Evolutionary conservation across 2,113 vertebrate genomes (phyloP), one percentile per base, ranked within the genome.

Genomic region (Prunella himalayana): DNA sequence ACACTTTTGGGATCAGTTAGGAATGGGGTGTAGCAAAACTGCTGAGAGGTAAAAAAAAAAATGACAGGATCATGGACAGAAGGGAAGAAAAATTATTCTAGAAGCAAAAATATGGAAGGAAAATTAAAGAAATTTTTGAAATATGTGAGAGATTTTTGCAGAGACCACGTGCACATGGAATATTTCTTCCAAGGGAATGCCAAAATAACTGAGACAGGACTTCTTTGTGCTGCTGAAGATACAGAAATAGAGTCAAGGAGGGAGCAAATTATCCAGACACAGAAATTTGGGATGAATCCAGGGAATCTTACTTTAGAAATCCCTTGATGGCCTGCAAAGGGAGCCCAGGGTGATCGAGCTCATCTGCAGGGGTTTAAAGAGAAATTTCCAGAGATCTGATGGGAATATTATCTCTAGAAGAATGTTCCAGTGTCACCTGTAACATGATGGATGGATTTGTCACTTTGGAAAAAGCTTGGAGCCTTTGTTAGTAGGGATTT

Each of bases 101-200:
- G 31, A 53, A 84, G 16, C 16, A 42, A 91, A 72, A 72, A 47
- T 7, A 10, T 2, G 1, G 5, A 65, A 37, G 24, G 10, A 1
- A 69, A 73, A 89, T 8, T 2, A 47, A 86, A 70, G 13, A 25
- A 61, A 25, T 5, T 1, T 17, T 24, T 24, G 31, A 30, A 83
- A 69, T 3, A 7, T 1, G 6, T 5, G 24, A 37, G 18, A 39
- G 2, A 9, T 14, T 83, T 68, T 23, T 60, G 15, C 13, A 35
- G 53, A 63, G 7, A 3, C 2, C 13, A 3, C 1, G 0, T 4
- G 12, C 9, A 27, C 51, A 2, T 1, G 18, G 24, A 33, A 24
- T 14, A 15, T 11, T 44, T 51, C 24, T 57, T 24, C 69, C 41
- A 51, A 21, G 37, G 35, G 53, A 85, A 57, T 25, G 7, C 59